These are phyloP conservation scores for Aphodius sticticus DNA, from an alignment of 2,888 invertebrate genomes.

Conservation along the genomic window DNA sequence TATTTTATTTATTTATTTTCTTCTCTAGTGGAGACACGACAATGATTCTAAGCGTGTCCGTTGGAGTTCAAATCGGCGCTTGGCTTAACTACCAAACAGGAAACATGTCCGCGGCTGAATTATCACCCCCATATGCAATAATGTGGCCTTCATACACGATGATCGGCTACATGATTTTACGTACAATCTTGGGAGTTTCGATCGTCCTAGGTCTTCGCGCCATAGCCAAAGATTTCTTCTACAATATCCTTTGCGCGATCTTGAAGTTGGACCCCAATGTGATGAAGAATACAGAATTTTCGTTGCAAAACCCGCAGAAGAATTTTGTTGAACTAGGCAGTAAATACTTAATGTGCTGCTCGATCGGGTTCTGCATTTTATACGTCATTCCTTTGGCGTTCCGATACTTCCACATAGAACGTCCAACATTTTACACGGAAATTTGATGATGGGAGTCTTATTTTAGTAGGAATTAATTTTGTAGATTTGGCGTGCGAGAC, in stretches of 20 bases:
- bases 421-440: slow-evolving; percentile 87
- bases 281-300: slow-evolving; percentile 71
- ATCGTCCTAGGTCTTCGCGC: slow-evolving; percentile 75
- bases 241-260: slow-evolving; percentile 74
- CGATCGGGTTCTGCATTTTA: slow-evolving; percentile 81
- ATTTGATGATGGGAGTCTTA: slow-evolving; percentile 62
- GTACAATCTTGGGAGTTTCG: slow-evolving; percentile 79
- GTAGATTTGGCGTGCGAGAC: not conserved
- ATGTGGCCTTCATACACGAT: slow-evolving; percentile 82
- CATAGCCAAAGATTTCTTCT: slow-evolving; percentile 73
- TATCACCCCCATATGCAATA: slow-evolving; percentile 74
- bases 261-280: slow-evolving; percentile 72
- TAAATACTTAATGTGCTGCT: slow-evolving; percentile 82
- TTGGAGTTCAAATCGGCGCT: slow-evolving; percentile 80
- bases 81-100: slow-evolving; percentile 87
- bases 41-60: slow-evolving; percentile 83
- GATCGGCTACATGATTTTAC: slow-evolving; percentile 71
- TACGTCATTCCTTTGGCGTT: slow-evolving; percentile 83
- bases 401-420: slow-evolving; percentile 75
- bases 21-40: slow-evolving; percentile 85
- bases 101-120: slow-evolving; percentile 67
- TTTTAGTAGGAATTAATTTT: not conserved
- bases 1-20: slow-evolving; percentile 28
- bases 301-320: slow-evolving; percentile 74
- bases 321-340: slow-evolving; percentile 82